Evolutionary conservation across 2,888 invertebrate species (phyloP).

Genomic region (Drosophila sordidula): DNA sequence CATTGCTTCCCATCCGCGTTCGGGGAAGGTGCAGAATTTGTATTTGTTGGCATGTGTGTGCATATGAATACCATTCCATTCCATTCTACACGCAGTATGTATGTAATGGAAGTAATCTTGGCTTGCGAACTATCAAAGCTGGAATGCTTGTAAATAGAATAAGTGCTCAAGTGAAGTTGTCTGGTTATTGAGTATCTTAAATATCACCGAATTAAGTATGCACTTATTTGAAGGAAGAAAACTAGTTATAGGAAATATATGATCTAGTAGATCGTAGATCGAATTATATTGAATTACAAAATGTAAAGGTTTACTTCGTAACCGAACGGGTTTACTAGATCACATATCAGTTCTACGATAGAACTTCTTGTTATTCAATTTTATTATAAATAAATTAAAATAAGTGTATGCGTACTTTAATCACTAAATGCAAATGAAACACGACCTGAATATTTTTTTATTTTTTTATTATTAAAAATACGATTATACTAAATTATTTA

Average conservation of each 20-base stretch:
- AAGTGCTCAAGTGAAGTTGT: not conserved
- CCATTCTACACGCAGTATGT: constrained; percentile 6
- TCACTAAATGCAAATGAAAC: not conserved
- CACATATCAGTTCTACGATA: too few species aligned
- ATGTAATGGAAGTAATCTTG: constrained; percentile 8
- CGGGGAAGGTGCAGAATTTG: constrained; percentile 10
- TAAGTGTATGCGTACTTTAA: too few species aligned
- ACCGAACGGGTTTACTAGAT: too few species aligned
- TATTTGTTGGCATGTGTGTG: not conserved
- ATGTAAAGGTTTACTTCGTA: too few species aligned
- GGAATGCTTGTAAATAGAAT: constrained; percentile 5
- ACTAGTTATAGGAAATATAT: too few species aligned
- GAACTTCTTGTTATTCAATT: too few species aligned
- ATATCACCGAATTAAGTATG: too few species aligned
- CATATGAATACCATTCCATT: not conserved
- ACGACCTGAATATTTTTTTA: not conserved
- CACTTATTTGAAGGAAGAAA: too few species aligned
- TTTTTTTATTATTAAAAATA: constrained; percentile 40
- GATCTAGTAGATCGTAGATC: too few species aligned
- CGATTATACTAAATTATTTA: constrained; percentile 27
- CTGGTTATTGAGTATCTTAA: not conserved
- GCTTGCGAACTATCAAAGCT: constrained; percentile 17
- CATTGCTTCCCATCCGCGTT: constrained; percentile 35
- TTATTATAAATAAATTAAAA: too few species aligned
- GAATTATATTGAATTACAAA: too few species aligned